Evolutionary conservation across 2,888 invertebrate genomes (phyloP).

Genomic region (Galerucella nymphaeae): DNA sequence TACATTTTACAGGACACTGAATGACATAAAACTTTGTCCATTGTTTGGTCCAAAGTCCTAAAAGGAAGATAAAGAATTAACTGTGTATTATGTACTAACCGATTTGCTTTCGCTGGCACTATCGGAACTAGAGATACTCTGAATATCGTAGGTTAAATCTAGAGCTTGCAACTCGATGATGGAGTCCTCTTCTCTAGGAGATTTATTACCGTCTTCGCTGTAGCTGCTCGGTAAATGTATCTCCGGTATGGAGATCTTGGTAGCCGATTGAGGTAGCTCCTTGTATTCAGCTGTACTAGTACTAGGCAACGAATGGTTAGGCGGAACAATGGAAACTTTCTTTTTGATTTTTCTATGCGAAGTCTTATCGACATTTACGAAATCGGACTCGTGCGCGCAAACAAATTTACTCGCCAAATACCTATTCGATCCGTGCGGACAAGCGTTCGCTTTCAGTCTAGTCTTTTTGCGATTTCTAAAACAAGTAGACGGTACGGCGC

Average conservation of each 20-base stretch:
- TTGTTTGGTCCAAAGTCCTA: no score
- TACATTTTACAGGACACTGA: no score
- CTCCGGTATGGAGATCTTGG: constrained; percentile 51
- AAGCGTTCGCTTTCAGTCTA: constrained; percentile 65
- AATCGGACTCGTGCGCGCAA: constrained; percentile 54
- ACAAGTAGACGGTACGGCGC: constrained; percentile 84
- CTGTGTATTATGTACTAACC: not conserved
- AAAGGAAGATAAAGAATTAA: not conserved
- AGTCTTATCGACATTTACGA: constrained; percentile 57
- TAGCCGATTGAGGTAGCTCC: constrained; percentile 56
- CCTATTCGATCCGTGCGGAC: constrained; percentile 63
- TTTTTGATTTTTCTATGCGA: constrained; percentile 58
- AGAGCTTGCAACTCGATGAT: constrained; percentile 65
- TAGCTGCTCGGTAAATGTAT: constrained; percentile 55
- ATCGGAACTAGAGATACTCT: constrained; percentile 61
- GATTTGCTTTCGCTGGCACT: constrained; percentile 47
- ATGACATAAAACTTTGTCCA: no score
- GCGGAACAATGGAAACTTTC: constrained; percentile 63
- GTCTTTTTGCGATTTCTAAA: constrained; percentile 73
- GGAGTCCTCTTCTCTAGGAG: constrained; percentile 61
- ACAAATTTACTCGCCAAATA: constrained; percentile 66
- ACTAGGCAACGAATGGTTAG: constrained; percentile 61
- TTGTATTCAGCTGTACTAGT: constrained; percentile 61
- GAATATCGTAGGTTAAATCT: constrained; percentile 58
- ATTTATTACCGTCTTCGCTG: constrained; percentile 50